Evolutionary conservation across 1,140 invertebrate species (phyloP).

Genomic region (Bombus huntii): DNA sequence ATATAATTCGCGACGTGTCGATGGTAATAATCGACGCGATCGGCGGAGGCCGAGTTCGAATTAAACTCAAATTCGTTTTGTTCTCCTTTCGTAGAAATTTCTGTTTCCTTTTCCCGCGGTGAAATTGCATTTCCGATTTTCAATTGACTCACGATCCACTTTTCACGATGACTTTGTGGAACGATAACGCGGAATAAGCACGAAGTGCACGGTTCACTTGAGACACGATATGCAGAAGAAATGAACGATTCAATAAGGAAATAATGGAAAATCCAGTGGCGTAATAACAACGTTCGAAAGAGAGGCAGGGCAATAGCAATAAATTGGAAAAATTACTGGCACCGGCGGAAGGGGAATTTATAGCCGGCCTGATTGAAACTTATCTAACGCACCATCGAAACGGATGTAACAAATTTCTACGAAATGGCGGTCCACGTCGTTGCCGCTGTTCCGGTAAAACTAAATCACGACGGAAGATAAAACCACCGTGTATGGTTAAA

Average conservation of each 20-base stretch:
- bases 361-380: conserved; percentile 20
- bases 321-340: conserved; percentile 41
- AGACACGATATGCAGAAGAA: neutral
- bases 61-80: neutral
- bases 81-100: no score
- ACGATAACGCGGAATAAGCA: neutral
- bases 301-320: neutral
- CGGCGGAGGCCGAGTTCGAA: neutral
- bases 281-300: conserved; percentile 5
- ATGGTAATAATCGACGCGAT: conserved; percentile 5
- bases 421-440: neutral
- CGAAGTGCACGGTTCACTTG: neutral
- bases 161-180: conserved; percentile 3
- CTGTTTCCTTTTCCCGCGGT: neutral
- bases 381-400: conserved; percentile 33
- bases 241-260: conserved; percentile 30
- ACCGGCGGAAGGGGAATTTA: conserved; percentile 20
- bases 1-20: conserved; percentile 26
- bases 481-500: neutral
- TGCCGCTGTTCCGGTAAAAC: neutral
- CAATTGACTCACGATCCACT: neutral
- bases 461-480: neutral
- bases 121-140: neutral
- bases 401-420: conserved; percentile 31
- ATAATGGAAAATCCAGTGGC: conserved; percentile 37